Conservation (phyloP, 2,113 vertebrate species). For the Pomatostomus ruficeps region DNA sequence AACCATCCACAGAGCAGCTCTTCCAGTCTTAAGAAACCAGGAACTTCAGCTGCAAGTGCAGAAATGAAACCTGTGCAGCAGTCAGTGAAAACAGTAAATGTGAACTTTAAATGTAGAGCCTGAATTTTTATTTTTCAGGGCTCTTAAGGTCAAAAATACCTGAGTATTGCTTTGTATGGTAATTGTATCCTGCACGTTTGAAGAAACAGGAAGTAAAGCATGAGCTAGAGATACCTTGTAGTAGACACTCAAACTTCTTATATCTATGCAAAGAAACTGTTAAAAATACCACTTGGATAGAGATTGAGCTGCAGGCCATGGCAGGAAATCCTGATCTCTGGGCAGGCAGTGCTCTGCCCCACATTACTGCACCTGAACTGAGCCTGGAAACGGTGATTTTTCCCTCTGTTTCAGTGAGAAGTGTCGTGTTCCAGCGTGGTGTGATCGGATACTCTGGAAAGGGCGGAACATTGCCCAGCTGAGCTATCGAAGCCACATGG, state of each 20-base stretch:
- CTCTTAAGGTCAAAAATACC: not conserved
- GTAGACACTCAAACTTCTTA: not conserved
- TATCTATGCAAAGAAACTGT: not conserved
- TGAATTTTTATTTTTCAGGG: not conserved
- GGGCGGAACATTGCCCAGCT: constrained; percentile 84
- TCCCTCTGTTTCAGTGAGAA: constrained; percentile 80
- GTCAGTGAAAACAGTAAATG: not conserved
- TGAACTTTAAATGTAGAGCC: not conserved
- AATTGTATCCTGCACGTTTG: not conserved
- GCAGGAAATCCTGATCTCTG: not conserved
- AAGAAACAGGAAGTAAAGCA: not conserved
- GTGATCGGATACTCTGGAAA: constrained; percentile 92
- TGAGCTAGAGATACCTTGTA: not conserved
- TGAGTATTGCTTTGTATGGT: not conserved
- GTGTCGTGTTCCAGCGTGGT: constrained; percentile 92
- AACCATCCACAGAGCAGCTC: not conserved
- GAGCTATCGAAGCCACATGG: constrained; percentile 91
- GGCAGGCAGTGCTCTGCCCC: not conserved
- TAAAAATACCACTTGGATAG: not conserved
- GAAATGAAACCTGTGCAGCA: not conserved
- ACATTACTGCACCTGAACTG: not conserved
- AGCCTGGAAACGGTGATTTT: not conserved
- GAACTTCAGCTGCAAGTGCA: not conserved
- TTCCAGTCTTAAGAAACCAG: not conserved
- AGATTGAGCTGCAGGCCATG: not conserved